phyloP scores from a whole-genome alignment of 1,140 invertebrate genomes.

The Pissodes strobi region DNA sequence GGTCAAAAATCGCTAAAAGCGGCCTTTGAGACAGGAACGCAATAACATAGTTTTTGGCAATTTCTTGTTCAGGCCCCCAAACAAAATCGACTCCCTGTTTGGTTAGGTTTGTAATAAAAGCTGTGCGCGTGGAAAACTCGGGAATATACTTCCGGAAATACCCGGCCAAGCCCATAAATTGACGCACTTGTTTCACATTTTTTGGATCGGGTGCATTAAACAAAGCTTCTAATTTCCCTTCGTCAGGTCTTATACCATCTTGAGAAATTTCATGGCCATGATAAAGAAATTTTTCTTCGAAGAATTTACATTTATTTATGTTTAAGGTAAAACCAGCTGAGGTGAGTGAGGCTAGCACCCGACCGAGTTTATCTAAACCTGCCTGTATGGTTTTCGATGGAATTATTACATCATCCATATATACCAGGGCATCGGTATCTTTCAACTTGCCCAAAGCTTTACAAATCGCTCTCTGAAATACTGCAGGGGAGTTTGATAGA shows the following conservation, averaged over 20 bases:
- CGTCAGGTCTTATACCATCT: conserved; percentile 36
- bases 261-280: conserved; percentile 26
- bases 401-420: conserved; percentile 46
- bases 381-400: conserved; percentile 37
- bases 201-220: conserved; percentile 28
- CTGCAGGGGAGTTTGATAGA: conserved; percentile 53
- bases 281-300: conserved; percentile 25
- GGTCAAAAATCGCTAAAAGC: too few species aligned
- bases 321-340: conserved; percentile 29
- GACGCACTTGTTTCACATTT: conserved; percentile 47
- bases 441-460: conserved; percentile 45
- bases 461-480: conserved; percentile 56
- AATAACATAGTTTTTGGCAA: conserved; percentile 34
- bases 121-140: conserved; percentile 44
- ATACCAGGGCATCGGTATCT: conserved; percentile 21
- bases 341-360: conserved; percentile 36
- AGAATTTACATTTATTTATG: conserved; percentile 33
- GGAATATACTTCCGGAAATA: conserved; percentile 49
- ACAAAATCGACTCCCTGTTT: conserved; percentile 46
- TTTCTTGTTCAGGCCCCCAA: too few species aligned
- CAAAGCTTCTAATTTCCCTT: conserved; percentile 41
- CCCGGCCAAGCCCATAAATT: conserved; percentile 54
- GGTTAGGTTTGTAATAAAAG: conserved; percentile 45
- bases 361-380: conserved; percentile 36
- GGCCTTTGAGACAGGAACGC: too few species aligned